These are phyloP conservation scores for Proterorhinus semilunaris DNA, from an alignment of 2,113 vertebrate genomes.

Conservation along the genomic window DNA sequence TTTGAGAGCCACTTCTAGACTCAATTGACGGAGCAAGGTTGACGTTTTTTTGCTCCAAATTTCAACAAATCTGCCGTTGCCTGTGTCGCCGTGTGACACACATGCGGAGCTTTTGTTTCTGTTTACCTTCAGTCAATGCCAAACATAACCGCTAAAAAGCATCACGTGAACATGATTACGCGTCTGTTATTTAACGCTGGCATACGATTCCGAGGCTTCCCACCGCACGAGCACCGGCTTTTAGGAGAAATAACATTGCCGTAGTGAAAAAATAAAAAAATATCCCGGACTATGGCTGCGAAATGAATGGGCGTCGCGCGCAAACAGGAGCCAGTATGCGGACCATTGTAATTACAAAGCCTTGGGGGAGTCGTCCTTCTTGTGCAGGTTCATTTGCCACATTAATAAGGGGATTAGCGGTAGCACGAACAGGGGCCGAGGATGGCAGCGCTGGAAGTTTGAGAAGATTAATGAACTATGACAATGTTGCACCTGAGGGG, in stretches of 20 bases:
- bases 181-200: not conserved
- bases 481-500: slow-evolving; percentile 84
- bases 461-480: slow-evolving; percentile 87
- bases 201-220: not conserved
- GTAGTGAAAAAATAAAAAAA: not conserved
- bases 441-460: slow-evolving; percentile 74
- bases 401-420: slow-evolving; percentile 83
- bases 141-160: not conserved
- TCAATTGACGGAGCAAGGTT: not conserved
- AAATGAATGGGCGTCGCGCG: slow-evolving; percentile 70
- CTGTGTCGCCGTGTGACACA: not conserved
- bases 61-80: not conserved
- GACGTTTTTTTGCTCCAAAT: not conserved
- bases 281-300: slow-evolving; percentile 53
- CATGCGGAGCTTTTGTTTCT: not conserved
- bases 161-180: not conserved
- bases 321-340: slow-evolving; percentile 71
- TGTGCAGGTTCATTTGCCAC: slow-evolving; percentile 81
- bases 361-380: slow-evolving; percentile 77
- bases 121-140: not conserved
- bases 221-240: too few relatives aligned
- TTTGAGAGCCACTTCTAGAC: not conserved
- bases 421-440: slow-evolving; percentile 66
- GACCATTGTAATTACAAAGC: slow-evolving; percentile 79
- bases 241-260: slow-evolving; percentile 21